Percentiles rank a stretch among this genome's conserved stretches.
These are phyloP conservation scores for Salticus scenicus DNA, from an alignment of 2,888 invertebrate species.

Conservation along the genomic window DNA sequence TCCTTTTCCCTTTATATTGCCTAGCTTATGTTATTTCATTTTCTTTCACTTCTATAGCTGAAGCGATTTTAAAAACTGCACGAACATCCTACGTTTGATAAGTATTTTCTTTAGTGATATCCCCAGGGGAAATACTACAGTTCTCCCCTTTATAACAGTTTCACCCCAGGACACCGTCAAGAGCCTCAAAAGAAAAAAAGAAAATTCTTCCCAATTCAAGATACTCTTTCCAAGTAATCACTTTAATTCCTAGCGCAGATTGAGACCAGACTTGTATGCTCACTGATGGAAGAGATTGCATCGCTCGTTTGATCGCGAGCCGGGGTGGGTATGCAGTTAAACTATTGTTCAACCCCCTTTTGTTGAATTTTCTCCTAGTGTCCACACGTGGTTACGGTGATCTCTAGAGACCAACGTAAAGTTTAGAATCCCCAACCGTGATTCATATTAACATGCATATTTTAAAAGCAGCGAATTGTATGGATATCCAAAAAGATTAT, in stretches of 20 bases:
- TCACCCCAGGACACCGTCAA: conserved; percentile 13
- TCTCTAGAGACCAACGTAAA: neutral
- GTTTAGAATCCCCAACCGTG: neutral
- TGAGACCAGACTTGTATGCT: conserved; percentile 14
- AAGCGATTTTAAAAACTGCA: conserved; percentile 52
- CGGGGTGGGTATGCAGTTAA: neutral
- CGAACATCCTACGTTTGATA: conserved; percentile 45
- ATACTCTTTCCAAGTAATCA: conserved; percentile 65
- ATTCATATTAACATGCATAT: conserved; percentile 8
- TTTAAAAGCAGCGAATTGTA: neutral
- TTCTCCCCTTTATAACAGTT: conserved; percentile 4
- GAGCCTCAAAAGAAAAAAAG: conserved; percentile 56
- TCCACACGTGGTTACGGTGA: neutral
- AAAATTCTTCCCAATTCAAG: conserved; percentile 65
- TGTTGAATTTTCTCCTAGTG: neutral
- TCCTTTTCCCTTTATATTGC: conserved; percentile 16
- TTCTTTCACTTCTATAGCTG: conserved; percentile 39
- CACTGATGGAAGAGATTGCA: conserved; percentile 45
- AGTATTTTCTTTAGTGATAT: conserved; percentile 38
- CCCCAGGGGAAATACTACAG: conserved; percentile 27
- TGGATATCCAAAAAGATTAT: neutral
- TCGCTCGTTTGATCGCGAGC: conserved; percentile 52
- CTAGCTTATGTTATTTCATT: conserved; percentile 45
- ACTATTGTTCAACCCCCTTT: neutral
- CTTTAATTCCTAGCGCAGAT: conserved; percentile 61